Evolutionary conservation across 2,113 vertebrate species (phyloP).

Genomic region (Cygnus atratus): DNA sequence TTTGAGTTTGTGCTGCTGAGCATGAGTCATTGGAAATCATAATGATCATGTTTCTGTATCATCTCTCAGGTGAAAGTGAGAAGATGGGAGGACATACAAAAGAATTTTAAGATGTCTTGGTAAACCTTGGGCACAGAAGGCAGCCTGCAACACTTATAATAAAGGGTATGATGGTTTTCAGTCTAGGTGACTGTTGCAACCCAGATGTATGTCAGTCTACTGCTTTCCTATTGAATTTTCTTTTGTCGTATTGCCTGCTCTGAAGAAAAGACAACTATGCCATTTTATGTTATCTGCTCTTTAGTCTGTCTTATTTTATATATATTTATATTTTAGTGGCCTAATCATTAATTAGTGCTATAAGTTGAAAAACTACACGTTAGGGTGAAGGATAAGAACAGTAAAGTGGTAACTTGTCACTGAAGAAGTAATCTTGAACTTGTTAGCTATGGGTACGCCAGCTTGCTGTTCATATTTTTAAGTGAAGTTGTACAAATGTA

Average conservation of each 20-base stretch:
- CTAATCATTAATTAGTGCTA: background rate
- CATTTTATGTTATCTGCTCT: background rate
- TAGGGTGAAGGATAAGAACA: no score
- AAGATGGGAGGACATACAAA: background rate
- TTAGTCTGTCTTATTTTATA: background rate
- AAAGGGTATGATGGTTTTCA: background rate
- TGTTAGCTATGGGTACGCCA: background rate
- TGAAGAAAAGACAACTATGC: background rate
- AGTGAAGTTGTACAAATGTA: background rate
- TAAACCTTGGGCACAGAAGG: background rate
- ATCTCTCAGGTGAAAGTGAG: background rate
- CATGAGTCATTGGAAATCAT: slow-evolving; percentile 35
- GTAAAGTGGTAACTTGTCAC: background rate
- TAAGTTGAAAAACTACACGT: background rate
- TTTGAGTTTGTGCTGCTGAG: slow-evolving; percentile 33
- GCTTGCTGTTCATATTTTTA: background rate
- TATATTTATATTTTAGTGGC: no score
- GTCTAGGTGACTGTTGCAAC: background rate
- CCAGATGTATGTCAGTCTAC: background rate
- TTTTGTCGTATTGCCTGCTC: background rate
- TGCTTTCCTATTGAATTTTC: background rate
- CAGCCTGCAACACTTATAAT: background rate
- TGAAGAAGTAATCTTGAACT: background rate
- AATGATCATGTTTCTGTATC: slow-evolving; percentile 1
- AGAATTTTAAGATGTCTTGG: background rate